A percentile compares a stretch with the other conserved stretches of the same genome.
Conservation (phyloP, 2,113 vertebrate species). For the Columbina picui region DNA sequence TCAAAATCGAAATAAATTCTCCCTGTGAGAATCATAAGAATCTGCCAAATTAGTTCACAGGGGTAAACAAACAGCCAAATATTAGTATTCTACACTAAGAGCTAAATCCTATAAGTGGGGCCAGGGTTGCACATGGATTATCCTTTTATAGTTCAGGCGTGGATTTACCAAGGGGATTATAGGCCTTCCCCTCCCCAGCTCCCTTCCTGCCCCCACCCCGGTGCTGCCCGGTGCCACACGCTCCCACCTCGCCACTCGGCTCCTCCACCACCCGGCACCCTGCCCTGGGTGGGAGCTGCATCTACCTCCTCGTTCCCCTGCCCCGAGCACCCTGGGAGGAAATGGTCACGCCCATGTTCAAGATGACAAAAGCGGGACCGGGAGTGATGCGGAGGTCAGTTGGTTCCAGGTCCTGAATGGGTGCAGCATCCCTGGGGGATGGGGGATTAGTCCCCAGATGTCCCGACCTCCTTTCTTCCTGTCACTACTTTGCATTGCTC, state of each 20-base stretch:
- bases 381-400: not conserved
- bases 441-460: slow-evolving; percentile 37
- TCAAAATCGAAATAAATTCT: slow-evolving; percentile 70
- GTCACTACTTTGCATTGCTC: not conserved
- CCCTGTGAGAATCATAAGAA: slow-evolving; percentile 65
- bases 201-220: not conserved
- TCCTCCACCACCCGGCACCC: accelerated
- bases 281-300: not conserved
- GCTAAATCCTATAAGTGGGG: slow-evolving; percentile 69
- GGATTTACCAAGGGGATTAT: slow-evolving; percentile 72
- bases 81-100: slow-evolving; percentile 69
- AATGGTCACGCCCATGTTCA: not conserved
- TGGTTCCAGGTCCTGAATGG: not conserved
- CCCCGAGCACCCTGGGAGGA: accelerated
- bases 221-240: not conserved
- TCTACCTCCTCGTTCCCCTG: not conserved
- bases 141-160: slow-evolving; percentile 71
- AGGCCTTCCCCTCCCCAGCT: slow-evolving; percentile 31
- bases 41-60: slow-evolving; percentile 70
- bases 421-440: slow-evolving; percentile 11
- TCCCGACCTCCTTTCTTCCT: slow-evolving; percentile 29
- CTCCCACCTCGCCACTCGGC: accelerated
- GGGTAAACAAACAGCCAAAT: slow-evolving; percentile 73
- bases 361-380: not conserved
- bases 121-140: slow-evolving; percentile 70